Base-by-base conservation (phyloP, 2,113 vertebrate species). In the Hoplias malabaricus region DNA sequence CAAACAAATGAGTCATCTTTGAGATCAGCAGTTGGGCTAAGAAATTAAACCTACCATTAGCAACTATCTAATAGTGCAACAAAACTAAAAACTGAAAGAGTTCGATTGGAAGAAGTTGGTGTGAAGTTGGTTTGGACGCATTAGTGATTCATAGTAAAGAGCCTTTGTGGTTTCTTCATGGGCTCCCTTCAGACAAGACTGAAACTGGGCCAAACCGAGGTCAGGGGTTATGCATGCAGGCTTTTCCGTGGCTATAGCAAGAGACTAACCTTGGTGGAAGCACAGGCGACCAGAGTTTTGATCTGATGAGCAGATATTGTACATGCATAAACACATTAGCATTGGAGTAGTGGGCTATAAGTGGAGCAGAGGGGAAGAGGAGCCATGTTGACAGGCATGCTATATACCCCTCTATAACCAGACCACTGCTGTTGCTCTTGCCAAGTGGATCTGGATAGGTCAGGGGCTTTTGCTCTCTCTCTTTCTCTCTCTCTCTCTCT, bases 381-480 rank as follows among this genome's bases (percentile, higher is more conserved):
- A 53, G 40, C 40, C 13, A 11, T 31, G 33, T 63, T 62, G 63
- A 75, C 54, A 61, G 65, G 68, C 73, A 19, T 42, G 25, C 29
- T 33, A 40, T 42, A 75, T 69, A 33, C 65, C 48, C 48, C 78
- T 53, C 62, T 40, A 48, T 68, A 34, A 25, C 9, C 71, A 50
- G 25, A 59, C 50, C 79, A 42, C 25, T 27, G 67, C 57, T 36
- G 67, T 48, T 36, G 43, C 56, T 69, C 57, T 65, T 80, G 79
- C 73, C 73, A 80, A 76, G 73, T 76, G 46, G 21, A 76, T 63
- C 57, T 77, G 25, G 40, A 38, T 70, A 46, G 79, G 79, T 80
- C 79, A 81, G 73, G n/a, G 29, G 10, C 13, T 6, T 19, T 48
- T 19, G 4, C 46, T 48, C 46, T 12, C 46, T 48, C 46, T 48